Conservation (phyloP, 2,797 vertebrate species). For the Lutjanus campechanus region DNA sequence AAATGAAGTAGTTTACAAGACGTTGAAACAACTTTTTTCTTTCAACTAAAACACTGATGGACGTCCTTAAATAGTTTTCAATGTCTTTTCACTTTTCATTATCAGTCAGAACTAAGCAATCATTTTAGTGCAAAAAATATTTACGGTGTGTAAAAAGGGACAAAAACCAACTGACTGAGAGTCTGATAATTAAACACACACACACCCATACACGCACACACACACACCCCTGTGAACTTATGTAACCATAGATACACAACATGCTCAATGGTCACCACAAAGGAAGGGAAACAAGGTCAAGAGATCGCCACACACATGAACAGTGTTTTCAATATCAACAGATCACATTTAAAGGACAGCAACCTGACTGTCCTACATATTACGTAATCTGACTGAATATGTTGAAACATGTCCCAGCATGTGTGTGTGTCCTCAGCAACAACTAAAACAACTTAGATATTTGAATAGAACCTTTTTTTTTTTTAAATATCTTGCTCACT, state of each 20-base stretch:
- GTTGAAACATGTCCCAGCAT: background rate
- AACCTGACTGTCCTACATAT: background rate
- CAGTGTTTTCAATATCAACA: slow-evolving; percentile 18
- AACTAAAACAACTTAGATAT: background rate
- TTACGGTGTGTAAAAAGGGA: background rate
- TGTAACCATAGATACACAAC: slow-evolving; percentile 48
- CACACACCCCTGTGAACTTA: slow-evolving; percentile 40
- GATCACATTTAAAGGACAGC: background rate
- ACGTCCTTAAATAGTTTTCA: no score
- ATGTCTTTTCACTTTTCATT: no score
- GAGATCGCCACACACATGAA: background rate
- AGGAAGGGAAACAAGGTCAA: background rate
- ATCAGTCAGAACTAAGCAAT: background rate
- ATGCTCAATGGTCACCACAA: background rate
- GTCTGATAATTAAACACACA: slow-evolving; percentile 8
- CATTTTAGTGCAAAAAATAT: background rate
- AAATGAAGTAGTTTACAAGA: no score
- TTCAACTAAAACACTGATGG: no score
- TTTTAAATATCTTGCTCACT: background rate
- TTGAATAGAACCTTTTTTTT: background rate
- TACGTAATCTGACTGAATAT: background rate
- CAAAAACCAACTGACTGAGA: background rate
- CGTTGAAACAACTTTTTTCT: no score
- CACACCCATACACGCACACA: slow-evolving; percentile 37
- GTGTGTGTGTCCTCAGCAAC: background rate